These are phyloP conservation scores for Mellivora capensis DNA, from an alignment of 2,113 vertebrate genomes.

Conservation along the genomic window DNA sequence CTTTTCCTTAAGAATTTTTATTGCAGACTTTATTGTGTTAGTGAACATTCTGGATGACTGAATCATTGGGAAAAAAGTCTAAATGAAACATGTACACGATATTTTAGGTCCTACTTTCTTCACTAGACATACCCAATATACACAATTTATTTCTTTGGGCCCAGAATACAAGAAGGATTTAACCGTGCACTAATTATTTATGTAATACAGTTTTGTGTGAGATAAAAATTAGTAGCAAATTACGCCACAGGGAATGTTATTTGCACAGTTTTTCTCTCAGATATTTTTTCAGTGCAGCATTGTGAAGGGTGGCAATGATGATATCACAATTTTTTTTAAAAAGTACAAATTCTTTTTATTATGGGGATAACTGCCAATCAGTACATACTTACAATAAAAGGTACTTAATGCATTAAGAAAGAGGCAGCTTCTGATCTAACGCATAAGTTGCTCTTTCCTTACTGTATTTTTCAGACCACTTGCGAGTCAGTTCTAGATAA, in stretches of 20 bases:
- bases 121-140: background rate
- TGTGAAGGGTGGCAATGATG: slow-evolving; percentile 15
- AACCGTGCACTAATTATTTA: background rate
- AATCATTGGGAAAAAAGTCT: background rate
- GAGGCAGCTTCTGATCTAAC: background rate
- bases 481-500: slow-evolving; percentile 95
- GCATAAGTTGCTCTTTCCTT: slow-evolving; percentile 87
- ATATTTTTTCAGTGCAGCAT: slow-evolving; percentile 45
- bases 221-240: slow-evolving; percentile 28
- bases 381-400: background rate
- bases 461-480: slow-evolving; percentile 93
- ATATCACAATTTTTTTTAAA: slow-evolving; percentile 32
- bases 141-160: background rate
- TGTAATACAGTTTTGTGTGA: background rate
- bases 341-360: slow-evolving; percentile 30
- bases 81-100: background rate
- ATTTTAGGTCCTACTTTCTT: background rate
- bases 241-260: background rate
- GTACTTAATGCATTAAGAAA: background rate
- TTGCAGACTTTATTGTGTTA: background rate
- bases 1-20: background rate
- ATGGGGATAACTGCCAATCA: background rate
- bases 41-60: background rate
- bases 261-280: slow-evolving; percentile 1
- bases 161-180: background rate